Evolutionary conservation across 1,140 invertebrate species (phyloP).

Genomic region (Frieseomelitta varia): DNA sequence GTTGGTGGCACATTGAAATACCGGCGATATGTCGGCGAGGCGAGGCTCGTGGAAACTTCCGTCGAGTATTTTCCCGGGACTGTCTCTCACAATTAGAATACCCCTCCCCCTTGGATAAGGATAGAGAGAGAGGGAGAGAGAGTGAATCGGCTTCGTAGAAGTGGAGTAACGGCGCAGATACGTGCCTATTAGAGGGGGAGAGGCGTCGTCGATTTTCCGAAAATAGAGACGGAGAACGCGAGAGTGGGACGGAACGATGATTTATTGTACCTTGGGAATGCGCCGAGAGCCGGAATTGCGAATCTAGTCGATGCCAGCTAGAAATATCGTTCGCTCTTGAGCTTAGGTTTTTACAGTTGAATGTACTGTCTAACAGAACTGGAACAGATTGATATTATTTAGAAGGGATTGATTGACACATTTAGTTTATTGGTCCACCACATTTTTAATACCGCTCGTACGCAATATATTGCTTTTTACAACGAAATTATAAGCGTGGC

Average conservation of each 20-base stretch:
- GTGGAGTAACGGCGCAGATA: conserved; percentile 59
- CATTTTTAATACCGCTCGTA: too few species aligned
- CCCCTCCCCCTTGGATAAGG: conserved; percentile 67
- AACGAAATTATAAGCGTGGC: too few species aligned
- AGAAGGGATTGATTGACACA: not conserved
- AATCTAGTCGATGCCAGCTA: conserved; percentile 3
- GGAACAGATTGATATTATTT: not conserved
- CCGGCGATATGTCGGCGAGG: conserved; percentile 69
- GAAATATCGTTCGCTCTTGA: conserved; percentile 11
- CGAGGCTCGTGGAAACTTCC: conserved; percentile 74
- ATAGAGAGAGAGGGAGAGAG: conserved; percentile 56
- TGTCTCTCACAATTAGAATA: conserved; percentile 82
- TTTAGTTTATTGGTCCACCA: not conserved
- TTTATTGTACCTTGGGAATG: conserved; percentile 46
- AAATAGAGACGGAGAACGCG: conserved; percentile 38
- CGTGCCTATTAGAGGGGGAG: conserved; percentile 59
- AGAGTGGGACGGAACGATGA: conserved; percentile 38
- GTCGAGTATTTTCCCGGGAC: conserved; percentile 79
- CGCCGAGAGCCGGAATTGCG: not conserved
- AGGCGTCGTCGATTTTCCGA: conserved; percentile 59
- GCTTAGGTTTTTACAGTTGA: conserved; percentile 5
- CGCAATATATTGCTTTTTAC: too few species aligned
- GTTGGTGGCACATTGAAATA: conserved; percentile 78
- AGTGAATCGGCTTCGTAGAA: conserved; percentile 68
- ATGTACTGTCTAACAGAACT: not conserved